Base-by-base conservation (phyloP, 1,140 invertebrate species). In the Drosophila kikkawai region DNA sequence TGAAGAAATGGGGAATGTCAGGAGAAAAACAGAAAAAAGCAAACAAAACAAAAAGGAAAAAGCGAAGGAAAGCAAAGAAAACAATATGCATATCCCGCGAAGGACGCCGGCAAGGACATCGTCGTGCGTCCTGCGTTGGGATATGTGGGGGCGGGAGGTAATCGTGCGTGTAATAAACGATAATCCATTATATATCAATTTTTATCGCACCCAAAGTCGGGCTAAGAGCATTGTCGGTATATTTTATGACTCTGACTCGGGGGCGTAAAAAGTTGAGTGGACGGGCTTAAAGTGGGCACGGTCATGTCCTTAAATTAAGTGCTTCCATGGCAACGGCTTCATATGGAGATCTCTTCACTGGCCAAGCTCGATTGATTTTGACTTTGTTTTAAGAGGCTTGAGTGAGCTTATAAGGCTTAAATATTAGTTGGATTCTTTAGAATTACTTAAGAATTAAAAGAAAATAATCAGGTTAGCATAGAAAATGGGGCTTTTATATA, bases 171-270 rank as follows among this genome's bases (percentile, higher is more conserved):
- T 78, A 78, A 78, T 78, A 78, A 78, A 68, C 64, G 74, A 77
- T 77, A 77, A 77, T 77, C 75, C 75, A 77, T 77, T 77, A 77
- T 77, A 77, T 77, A 77, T 77, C 75, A 77, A 77, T 77, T 77
- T 77, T 77, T 77, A 77, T 77, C 74, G 74, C 63, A 77, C 75
- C 56, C 73, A 59, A 77, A 67, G 67, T 59, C 63, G 74, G 45
- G 64, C 53, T 77, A 77, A 77, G 48, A 61, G 56, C 55, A 32
- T 44, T 68, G 56, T 63, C 47, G 41, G 41, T 41, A 74, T 63
- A 51, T 34, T 74, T 74, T 74, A 75, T 74, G 69, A 22, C 53
- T n/a, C 37, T 37, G 53, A 42, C 53, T 59, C 9, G 44, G 19
- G 51, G 37, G 37, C 53, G 45, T 42, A 51, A 51, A 51, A 60